phyloP scores from a whole-genome alignment of 2,888 invertebrate species.

The Melanargia galathea region DNA sequence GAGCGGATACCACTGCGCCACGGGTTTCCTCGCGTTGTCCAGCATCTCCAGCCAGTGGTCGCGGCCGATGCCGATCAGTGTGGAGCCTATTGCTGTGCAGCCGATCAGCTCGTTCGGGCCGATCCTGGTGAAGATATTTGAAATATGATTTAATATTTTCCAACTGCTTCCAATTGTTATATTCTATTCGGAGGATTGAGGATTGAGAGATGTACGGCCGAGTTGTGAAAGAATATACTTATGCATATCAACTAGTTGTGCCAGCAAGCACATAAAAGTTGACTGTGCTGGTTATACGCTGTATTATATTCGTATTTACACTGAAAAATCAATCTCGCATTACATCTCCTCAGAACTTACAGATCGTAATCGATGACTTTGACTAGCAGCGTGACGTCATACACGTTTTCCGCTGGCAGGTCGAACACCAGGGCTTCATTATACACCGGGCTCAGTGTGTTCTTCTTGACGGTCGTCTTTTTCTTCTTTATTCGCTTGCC shows the following conservation, averaged over 20 bases:
- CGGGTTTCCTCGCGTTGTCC: conserved; percentile 90
- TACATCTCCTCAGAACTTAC: conserved; percentile 81
- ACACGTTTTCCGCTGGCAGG: conserved; percentile 90
- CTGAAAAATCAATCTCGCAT: too few relatives aligned
- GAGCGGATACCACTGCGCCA: conserved; percentile 92
- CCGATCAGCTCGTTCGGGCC: conserved; percentile 94
- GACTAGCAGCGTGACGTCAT: conserved; percentile 90
- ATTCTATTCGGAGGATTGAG: too few relatives aligned
- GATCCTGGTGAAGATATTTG: conserved; percentile 81
- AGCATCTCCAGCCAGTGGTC: conserved; percentile 94
- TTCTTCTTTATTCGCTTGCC: conserved; percentile 96
- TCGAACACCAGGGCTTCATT: conserved; percentile 97
- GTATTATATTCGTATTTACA: too few relatives aligned
- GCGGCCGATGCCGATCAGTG: conserved; percentile 88
- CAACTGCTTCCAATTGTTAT: too few relatives aligned
- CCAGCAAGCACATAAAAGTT: too few relatives aligned
- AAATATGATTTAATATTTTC: too few relatives aligned
- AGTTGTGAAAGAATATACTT: too few relatives aligned
- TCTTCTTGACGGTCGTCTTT: conserved; percentile 94
- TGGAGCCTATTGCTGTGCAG: conserved; percentile 90
- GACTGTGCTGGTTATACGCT: too few relatives aligned
- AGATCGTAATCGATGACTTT: conserved; percentile 96
- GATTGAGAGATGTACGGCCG: too few relatives aligned
- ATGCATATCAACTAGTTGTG: too few relatives aligned
- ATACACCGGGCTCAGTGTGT: conserved; percentile 93